phyloP scores from a whole-genome alignment of 2,888 invertebrate genomes.

The Cephus spinipes region DNA sequence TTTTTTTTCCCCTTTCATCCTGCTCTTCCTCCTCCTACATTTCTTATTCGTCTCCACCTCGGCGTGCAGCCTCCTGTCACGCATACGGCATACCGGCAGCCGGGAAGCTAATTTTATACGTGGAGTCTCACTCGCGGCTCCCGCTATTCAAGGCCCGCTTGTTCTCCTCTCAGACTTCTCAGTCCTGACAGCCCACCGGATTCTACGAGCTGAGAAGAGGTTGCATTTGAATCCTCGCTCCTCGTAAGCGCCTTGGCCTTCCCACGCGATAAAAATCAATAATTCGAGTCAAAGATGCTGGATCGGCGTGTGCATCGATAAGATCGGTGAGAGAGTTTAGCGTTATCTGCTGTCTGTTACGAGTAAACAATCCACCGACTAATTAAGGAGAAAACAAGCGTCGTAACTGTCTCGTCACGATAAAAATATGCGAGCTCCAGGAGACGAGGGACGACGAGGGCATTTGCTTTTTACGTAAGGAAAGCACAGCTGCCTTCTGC shows the following conservation, averaged over 20 bases:
- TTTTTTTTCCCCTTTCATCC: background rate
- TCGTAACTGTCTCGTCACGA: background rate
- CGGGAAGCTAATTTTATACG: slow-evolving; percentile 24
- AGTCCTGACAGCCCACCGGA: background rate
- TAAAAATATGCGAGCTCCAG: background rate
- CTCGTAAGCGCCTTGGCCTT: background rate
- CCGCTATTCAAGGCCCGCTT: slow-evolving; percentile 51
- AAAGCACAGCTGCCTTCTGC: background rate
- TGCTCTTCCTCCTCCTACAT: slow-evolving; percentile 9
- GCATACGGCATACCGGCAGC: slow-evolving; percentile 21
- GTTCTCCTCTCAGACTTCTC: slow-evolving; percentile 6
- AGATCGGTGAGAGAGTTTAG: background rate
- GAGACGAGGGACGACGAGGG: background rate
- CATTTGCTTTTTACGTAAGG: background rate
- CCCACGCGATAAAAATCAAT: background rate
- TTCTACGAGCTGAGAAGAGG: background rate
- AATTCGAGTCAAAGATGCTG: background rate
- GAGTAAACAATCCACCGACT: background rate
- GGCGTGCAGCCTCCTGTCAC: slow-evolving; percentile 18
- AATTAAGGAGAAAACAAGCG: background rate
- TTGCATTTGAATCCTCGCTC: background rate
- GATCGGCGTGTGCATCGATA: background rate
- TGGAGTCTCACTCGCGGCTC: slow-evolving; percentile 29
- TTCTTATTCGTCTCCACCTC: slow-evolving; percentile 29
- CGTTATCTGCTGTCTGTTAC: background rate